Base-by-base conservation (phyloP, 2,888 invertebrate genomes). In the Julus scandinavius region DNA sequence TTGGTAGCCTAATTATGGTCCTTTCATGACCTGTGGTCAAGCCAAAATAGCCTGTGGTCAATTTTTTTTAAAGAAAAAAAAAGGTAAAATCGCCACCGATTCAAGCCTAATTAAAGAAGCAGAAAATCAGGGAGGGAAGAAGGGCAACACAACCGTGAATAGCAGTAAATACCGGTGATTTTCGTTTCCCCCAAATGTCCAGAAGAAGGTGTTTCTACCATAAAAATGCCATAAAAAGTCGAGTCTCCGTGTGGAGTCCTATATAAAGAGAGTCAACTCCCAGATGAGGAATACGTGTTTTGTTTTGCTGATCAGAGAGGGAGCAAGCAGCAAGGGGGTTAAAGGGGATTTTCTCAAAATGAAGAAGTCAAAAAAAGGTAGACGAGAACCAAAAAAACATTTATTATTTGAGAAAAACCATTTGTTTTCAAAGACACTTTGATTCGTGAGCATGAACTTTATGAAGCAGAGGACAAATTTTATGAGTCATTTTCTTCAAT, bases 1-100 rank as follows among this genome's bases (percentile, higher is more conserved):
- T 80, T 80, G 38, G 80, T 38, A 80, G 80, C 80, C 80, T 38
- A 80, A 80, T 80, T 80, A 80, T 38, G 80, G 80, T 38, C 38
- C 29, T 80, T 80, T 80, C 80, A 80, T 15, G 80, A 80, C 38
- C 80, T 80, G 80, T 80, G 80, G 80, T 80, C 80, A 80, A 80
- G 80, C 80, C 80, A 80, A 80, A 80, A 38, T 80, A 29, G 80
- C 80, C 80, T 80, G 80, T 80, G 80, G 80, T 80, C 80, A 80
- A 72, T 13, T 40, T 80, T 40, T 40, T 80, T 38, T 11, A 38
- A 9, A 38, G 80, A 20, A 29, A 38, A 80, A 38, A 72, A 80
- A 80, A 38, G 29, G 9, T 11, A 72, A 29, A 80, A 80, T 80
- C 13, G 80, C 80, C 80, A 80, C 80, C 38, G 13, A 80, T 80